Conservation (phyloP, 2,113 vertebrate genomes). For the Cyphomyrus discorhynchus region DNA sequence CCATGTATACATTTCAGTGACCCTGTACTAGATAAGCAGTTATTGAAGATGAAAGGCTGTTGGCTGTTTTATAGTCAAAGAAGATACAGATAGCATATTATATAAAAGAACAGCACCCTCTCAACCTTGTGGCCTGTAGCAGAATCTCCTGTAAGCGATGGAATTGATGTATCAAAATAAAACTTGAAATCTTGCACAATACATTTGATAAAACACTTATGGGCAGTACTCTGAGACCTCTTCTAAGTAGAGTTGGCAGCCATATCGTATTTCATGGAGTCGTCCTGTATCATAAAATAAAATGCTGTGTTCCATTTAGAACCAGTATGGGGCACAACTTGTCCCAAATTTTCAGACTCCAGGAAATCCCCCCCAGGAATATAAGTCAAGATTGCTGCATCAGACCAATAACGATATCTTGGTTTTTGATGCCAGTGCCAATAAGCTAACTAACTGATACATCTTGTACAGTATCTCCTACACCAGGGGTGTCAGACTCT, state of each 20-base stretch:
- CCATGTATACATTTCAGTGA: no score
- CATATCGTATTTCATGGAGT: neutral
- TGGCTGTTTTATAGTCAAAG: no score
- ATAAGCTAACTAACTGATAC: neutral
- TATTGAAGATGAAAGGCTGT: no score
- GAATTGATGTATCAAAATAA: no score
- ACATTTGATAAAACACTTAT: neutral
- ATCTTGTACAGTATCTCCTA: neutral
- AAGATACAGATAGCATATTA: no score
- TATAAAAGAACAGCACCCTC: no score
- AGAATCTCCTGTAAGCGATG: no score
- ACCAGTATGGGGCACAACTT: neutral
- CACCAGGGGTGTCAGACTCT: no score
- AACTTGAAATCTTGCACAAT: neutral
- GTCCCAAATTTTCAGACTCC: neutral
- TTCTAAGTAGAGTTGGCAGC: neutral
- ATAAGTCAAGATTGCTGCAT: neutral
- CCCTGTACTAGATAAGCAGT: no score
- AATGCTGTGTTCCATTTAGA: neutral
- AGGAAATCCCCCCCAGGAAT: neutral
- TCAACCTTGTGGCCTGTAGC: no score
- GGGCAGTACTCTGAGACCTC: neutral
- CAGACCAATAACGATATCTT: neutral
- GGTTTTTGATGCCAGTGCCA: neutral
- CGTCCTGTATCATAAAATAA: neutral